phyloP scores from a whole-genome alignment of 2,888 invertebrate species.

The Siphlonurus alternatus region DNA sequence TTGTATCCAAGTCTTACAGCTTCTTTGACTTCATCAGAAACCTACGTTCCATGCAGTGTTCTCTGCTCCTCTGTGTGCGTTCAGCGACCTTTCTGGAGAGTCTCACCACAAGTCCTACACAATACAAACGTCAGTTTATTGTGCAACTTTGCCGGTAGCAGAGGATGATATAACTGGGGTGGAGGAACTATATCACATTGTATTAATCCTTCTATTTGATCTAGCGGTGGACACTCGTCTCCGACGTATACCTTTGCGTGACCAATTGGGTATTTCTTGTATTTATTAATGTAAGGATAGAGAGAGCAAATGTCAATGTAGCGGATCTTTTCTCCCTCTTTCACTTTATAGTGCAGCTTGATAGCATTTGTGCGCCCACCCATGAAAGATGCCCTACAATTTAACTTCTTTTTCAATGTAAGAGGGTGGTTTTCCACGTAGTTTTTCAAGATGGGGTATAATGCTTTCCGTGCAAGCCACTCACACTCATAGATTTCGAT shows the following conservation, averaged over 20 bases:
- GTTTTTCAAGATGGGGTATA: too few relatives aligned
- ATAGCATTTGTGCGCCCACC: neutral
- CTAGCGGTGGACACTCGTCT: neutral
- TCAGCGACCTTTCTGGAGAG: neutral
- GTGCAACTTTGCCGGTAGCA: neutral
- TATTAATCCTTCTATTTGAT: neutral
- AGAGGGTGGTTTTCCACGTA: too few relatives aligned
- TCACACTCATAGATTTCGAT: too few relatives aligned
- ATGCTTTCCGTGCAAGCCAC: too few relatives aligned
- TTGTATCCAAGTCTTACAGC: neutral
- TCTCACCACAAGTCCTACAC: constrained; percentile 19
- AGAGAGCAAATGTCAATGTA: too few relatives aligned
- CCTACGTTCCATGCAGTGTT: neutral
- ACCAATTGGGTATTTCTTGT: constrained; percentile 3
- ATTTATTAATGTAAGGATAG: too few relatives aligned
- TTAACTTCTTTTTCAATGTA: neutral
- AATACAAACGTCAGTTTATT: constrained; percentile 12
- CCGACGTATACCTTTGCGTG: neutral
- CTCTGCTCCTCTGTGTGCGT: neutral
- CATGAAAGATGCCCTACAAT: neutral
- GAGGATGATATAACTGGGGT: neutral
- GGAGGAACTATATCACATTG: constrained; percentile 11
- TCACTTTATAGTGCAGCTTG: neutral
- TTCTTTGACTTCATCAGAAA: neutral
- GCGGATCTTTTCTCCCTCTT: constrained; percentile 15